A percentile compares a stretch with the other conserved stretches of the same genome.
These are phyloP conservation scores for Forpus xanthops DNA, from an alignment of 2,797 vertebrate genomes.

Conservation along the genomic window DNA sequence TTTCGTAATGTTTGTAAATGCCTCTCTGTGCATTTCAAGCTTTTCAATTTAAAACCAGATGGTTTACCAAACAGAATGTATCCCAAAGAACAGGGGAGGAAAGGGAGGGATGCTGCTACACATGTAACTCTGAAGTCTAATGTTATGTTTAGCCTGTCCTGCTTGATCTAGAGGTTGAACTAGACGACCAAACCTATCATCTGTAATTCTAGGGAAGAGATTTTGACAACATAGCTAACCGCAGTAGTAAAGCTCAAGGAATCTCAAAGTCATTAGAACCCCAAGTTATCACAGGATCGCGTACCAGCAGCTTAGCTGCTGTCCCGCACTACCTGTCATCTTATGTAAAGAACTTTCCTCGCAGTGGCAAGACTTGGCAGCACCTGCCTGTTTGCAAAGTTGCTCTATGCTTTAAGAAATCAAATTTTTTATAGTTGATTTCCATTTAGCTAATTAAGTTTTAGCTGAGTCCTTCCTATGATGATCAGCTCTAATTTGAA, in stretches of 20 bases:
- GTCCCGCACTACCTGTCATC: not conserved
- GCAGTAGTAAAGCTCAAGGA: not conserved
- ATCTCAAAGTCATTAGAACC: not conserved
- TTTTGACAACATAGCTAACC: conserved; percentile 47
- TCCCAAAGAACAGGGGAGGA: not conserved
- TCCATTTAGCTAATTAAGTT: not conserved
- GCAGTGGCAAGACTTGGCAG: not conserved
- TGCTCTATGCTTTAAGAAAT: not conserved
- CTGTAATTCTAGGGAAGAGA: conserved; percentile 56
- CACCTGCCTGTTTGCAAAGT: not conserved
- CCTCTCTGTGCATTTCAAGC: not conserved
- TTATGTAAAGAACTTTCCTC: not conserved
- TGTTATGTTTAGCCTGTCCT: conserved; percentile 57
- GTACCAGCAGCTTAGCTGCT: not conserved
- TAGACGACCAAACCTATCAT: conserved; percentile 63
- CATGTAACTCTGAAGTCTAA: conserved; percentile 51
- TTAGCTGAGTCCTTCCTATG: not conserved
- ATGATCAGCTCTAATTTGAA: not conserved
- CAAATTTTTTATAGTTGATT: not conserved
- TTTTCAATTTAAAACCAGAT: conserved; percentile 35
- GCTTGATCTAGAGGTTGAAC: conserved; percentile 48
- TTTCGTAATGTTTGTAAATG: not conserved
- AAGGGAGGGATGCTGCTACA: conserved; percentile 43
- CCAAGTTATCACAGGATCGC: not conserved
- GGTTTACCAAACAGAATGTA: conserved; percentile 20